Evolutionary conservation across 2,113 vertebrate genomes (phyloP), one percentile per base, ranked within the genome.

Genomic region (Equus quagga): DNA sequence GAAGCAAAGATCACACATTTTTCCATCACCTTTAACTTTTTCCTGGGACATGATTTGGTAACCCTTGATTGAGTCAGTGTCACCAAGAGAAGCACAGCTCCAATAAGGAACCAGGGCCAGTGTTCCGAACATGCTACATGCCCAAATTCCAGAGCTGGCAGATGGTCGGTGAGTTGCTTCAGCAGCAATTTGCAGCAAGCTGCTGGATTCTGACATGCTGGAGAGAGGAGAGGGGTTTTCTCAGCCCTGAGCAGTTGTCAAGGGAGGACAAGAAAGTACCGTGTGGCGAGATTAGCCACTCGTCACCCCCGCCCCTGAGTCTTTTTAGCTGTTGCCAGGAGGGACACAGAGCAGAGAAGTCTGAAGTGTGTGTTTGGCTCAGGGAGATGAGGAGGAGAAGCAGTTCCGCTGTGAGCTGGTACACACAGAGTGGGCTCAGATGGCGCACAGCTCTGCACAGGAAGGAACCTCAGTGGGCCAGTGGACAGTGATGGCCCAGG

Each of bases 181-280:
- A 91, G 96, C 81, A 89, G 97, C 97, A 98, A 98, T 98, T 98
- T 98, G 93, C 98, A 98, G 98, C 94, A 98, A 98, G 97, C 95
- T 97, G 96, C 98, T 90, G 18, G 95, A 96, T 97, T 98, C 88
- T 98, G 98, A 98, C 58, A 2, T 91, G 97, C 97, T 96, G 96
- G 89, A 93, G 79, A 89, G 86, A 92, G 94, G 89, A 91, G 93
- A 97, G 90, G 93, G 94, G 96, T 94, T 96, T 98, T 96, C 96
- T 98, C 80, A 82, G 95, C 95, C 97, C 96, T 24, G 51, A 97
- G 94, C 93, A 96, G 49, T 72, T 98, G 94, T 69, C 93, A 78
- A 92, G 91, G 93, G 96, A 96, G 91, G 92, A 92, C 97, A 95
- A 95, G 96, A 96, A 97, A 94, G 24, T 28, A 44, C 28, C 41